These are phyloP conservation scores for Nothobranchius kuhntae DNA, from an alignment of 2,113 vertebrate genomes.

Conservation along the genomic window DNA sequence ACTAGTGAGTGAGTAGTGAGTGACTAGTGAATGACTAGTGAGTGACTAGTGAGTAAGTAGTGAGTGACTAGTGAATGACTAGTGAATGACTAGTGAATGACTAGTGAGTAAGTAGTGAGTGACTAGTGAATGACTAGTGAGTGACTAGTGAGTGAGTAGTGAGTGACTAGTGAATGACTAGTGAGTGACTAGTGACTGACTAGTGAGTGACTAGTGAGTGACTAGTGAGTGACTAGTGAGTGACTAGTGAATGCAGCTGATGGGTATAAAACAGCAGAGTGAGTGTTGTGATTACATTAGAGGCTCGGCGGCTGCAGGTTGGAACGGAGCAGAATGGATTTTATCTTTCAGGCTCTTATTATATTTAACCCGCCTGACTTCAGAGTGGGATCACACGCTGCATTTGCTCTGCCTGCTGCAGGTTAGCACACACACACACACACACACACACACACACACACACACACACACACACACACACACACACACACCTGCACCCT, in stretches of 20 bases:
- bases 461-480: slow-evolving; percentile 4
- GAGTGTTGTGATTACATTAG: slow-evolving; percentile 40
- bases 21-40: too few relatives aligned
- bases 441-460: slow-evolving; percentile 10
- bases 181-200: too few relatives aligned
- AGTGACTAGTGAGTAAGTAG: too few relatives aligned
- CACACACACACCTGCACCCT: slow-evolving; percentile 12
- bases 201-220: too few relatives aligned
- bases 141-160: too few relatives aligned
- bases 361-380: slow-evolving; percentile 52
- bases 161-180: too few relatives aligned
- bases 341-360: slow-evolving; percentile 38
- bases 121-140: too few relatives aligned
- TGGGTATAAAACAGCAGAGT: slow-evolving; percentile 18
- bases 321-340: slow-evolving; percentile 26
- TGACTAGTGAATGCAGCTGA: background rate
- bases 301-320: slow-evolving; percentile 22
- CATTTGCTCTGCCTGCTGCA: slow-evolving; percentile 57
- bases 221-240: too few relatives aligned
- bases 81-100: too few relatives aligned
- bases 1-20: too few relatives aligned
- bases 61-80: too few relatives aligned
- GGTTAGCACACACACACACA: slow-evolving; percentile 44
- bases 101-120: too few relatives aligned
- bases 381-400: slow-evolving; percentile 44